Base-by-base conservation (phyloP, 1,140 invertebrate species). In the Eumaeus atala region DNA sequence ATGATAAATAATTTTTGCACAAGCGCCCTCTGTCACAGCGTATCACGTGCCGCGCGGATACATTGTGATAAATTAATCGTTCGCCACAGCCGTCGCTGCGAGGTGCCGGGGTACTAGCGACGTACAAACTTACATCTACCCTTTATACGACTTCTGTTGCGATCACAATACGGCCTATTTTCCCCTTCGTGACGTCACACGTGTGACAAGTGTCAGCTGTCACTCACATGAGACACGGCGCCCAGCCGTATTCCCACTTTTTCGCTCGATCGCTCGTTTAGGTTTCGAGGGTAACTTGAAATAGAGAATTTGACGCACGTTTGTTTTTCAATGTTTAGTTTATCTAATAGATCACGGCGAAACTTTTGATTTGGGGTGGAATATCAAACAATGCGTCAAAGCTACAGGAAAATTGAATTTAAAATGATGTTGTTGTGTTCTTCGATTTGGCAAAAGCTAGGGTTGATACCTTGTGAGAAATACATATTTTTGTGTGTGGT, bases 161-260 rank as follows among this genome's bases (percentile, higher is more conserved):
- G 1, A 21, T 34, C 6, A 11, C 17, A 50, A 53, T 44, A 53
- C 38, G 40, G 51, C 11, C 12, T 42, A 33, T 28, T 53, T 53
- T 53, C 38, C 18, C 51, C 28, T 4, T 12, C 18, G 37, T 28
- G 21, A 44, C 9, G 51, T 28, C 36, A 53, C 38, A 40, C 51
- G 40, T 38, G 33, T 34, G 37, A 53, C 37, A 53, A 21, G 37
- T 72, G 73, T 64, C 64, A 72, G 66, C 67, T 77, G 78, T 77
- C 76, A 77, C 63, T 79, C 74, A 78, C 69, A 64, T 65, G 66
- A 66, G 77, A 72, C 74, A 67, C 61, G 65, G 67, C 72, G 73
- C 67, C n/a, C n/a, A n/a, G 53, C 48, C 61, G 59, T 58, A 59
- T 62, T 65, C 54, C 70, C 67, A 75, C 70, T 80, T 78, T 80